Conservation (phyloP, 2,888 invertebrate genomes). For the Hyposoter dolosus region DNA sequence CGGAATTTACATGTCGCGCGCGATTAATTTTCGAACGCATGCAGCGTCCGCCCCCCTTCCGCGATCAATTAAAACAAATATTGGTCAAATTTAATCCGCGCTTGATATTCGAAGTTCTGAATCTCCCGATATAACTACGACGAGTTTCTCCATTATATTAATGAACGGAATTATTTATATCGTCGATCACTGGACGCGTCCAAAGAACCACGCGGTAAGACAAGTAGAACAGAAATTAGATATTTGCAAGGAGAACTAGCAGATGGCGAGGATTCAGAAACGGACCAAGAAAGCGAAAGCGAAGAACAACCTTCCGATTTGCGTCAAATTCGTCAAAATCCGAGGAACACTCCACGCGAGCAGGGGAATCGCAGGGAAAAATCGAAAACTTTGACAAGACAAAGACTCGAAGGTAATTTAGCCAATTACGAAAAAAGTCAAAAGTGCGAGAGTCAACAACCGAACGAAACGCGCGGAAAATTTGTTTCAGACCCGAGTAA, state of each 20-base stretch:
- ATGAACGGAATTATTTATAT: conserved; percentile 53
- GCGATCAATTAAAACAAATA: conserved; percentile 44
- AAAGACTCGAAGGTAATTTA: conserved; percentile 43
- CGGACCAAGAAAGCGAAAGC: background rate
- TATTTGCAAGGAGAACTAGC: background rate
- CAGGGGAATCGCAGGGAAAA: background rate
- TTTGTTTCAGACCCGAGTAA: conserved; percentile 17
- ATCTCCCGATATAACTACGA: conserved; percentile 39
- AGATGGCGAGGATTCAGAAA: background rate
- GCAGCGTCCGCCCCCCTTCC: conserved; percentile 54
- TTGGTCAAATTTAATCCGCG: conserved; percentile 57
- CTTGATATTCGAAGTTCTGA: conserved; percentile 50
- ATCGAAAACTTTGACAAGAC: conserved; percentile 19
- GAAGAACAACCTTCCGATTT: background rate
- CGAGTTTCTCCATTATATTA: background rate
- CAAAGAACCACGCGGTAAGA: conserved; percentile 7
- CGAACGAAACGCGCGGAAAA: background rate
- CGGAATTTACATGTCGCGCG: conserved; percentile 63
- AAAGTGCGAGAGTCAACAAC: background rate
- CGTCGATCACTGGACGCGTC: conserved; percentile 24
- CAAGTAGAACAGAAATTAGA: background rate
- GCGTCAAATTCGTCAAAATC: background rate
- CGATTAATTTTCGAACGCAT: conserved; percentile 62
- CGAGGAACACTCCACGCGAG: background rate
- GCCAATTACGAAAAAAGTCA: conserved; percentile 12